Evolutionary conservation across 1,140 invertebrate genomes (phyloP).

Genomic region (Drosophila kohkoa): DNA sequence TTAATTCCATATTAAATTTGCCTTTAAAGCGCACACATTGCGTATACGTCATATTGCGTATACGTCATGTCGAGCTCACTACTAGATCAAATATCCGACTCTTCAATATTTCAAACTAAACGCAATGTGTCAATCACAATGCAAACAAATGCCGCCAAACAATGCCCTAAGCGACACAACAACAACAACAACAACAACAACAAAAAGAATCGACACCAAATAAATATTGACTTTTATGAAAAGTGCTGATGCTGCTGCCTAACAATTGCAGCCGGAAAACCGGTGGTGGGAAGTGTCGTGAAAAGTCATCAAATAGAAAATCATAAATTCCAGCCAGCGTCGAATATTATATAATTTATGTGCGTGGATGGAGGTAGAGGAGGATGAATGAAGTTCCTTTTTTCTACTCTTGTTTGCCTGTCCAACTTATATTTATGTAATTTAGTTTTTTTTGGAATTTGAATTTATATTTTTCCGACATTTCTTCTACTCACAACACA

Average conservation of each 20-base stretch:
- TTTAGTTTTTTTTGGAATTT: slow-evolving; percentile 53
- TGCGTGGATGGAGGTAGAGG: slow-evolving; percentile 14
- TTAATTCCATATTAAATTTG: slow-evolving; percentile 56
- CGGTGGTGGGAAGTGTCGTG: not conserved
- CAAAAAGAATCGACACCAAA: slow-evolving; percentile 21
- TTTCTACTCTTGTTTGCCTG: slow-evolving; percentile 20
- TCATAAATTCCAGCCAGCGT: slow-evolving; percentile 28
- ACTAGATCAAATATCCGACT: not conserved
- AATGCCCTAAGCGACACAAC: slow-evolving; percentile 40
- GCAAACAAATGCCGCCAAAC: slow-evolving; percentile 50
- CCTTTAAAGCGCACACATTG: not conserved
- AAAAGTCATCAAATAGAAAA: slow-evolving; percentile 46
- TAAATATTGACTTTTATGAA: slow-evolving; percentile 72
- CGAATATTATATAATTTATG: slow-evolving; percentile 62
- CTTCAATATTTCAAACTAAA: slow-evolving; percentile 42
- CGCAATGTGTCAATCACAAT: slow-evolving; percentile 73
- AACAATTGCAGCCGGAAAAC: slow-evolving; percentile 49
- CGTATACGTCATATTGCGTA: slow-evolving; percentile 32
- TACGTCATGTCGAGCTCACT: slow-evolving; percentile 17
- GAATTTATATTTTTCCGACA: slow-evolving; percentile 28
- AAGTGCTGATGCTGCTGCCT: slow-evolving; percentile 38
- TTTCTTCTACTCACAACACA: slow-evolving; percentile 8
- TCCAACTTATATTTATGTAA: slow-evolving; percentile 53
- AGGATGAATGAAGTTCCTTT: not conserved
- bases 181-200: not conserved